phyloP scores from a whole-genome alignment of 2,113 vertebrate species.

The Chionis minor region DNA sequence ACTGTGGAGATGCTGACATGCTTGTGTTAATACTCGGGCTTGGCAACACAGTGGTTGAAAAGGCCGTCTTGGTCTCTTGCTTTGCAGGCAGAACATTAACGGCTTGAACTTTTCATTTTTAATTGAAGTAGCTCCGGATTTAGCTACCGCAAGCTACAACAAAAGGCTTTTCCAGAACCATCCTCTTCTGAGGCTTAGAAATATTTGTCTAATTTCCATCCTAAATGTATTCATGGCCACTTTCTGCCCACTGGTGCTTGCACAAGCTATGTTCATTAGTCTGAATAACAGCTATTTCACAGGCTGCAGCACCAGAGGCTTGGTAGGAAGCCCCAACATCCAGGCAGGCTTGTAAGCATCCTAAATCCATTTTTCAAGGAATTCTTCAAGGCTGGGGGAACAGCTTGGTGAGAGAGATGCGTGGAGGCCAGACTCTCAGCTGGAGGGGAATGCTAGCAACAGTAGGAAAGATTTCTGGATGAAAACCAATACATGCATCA shows the following conservation, averaged over 20 bases:
- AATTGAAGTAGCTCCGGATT: background rate
- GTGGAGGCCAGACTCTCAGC: constrained; percentile 38
- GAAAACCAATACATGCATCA: constrained; percentile 43
- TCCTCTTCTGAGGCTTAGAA: background rate
- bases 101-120: background rate
- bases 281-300: constrained; percentile 49
- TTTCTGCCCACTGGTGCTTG: constrained; percentile 5
- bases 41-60: background rate
- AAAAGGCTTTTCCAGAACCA: background rate
- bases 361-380: constrained; percentile 63
- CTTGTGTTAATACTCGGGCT: background rate
- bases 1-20: background rate
- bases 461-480: constrained; percentile 24
- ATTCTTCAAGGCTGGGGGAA: constrained; percentile 40
- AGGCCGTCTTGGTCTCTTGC: background rate
- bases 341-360: constrained; percentile 17
- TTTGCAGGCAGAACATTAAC: background rate
- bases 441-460: constrained; percentile 25
- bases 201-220: constrained; percentile 23
- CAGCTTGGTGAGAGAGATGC: background rate
- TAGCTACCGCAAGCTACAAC: background rate
- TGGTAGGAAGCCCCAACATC: background rate
- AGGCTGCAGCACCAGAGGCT: constrained; percentile 10
- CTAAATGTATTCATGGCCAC: constrained; percentile 17
- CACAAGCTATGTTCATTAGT: constrained; percentile 26